These are phyloP conservation scores for Cervus canadensis DNA, from an alignment of 2,113 vertebrate genomes.

Conservation along the genomic window DNA sequence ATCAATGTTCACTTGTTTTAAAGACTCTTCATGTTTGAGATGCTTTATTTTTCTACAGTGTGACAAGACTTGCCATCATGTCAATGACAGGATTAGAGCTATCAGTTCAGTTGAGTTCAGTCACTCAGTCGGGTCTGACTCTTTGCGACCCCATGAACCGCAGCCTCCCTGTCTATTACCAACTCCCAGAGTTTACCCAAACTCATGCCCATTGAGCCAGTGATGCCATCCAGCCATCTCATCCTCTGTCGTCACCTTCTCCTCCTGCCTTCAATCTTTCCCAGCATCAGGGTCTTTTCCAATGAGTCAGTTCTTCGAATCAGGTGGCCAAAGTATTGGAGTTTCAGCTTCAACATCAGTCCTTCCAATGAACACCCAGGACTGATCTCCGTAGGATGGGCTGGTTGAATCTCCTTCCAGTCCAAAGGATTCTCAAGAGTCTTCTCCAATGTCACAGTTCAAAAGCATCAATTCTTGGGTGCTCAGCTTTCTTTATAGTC, in stretches of 20 bases:
- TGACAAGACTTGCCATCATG: neutral
- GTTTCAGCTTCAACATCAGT: neutral
- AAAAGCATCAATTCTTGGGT: neutral
- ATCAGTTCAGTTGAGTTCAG: neutral
- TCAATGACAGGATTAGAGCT: neutral
- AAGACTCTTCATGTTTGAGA: neutral
- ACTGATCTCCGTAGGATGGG: neutral
- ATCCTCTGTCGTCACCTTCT: neutral
- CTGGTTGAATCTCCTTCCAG: neutral
- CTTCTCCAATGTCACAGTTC: neutral
- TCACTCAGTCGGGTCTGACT: neutral
- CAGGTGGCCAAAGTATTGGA: neutral
- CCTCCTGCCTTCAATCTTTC: neutral
- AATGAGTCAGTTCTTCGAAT: neutral
- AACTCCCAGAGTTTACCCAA: neutral
- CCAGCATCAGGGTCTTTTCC: neutral
- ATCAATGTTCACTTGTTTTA: neutral
- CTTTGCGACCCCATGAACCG: fast-evolving
- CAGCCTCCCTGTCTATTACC: neutral
- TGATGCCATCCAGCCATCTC: neutral
- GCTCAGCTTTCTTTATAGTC: neutral
- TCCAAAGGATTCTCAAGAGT: neutral
- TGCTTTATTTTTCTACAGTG: neutral
- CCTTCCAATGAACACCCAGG: neutral
- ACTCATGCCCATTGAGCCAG: neutral